Evolutionary conservation across 2,888 invertebrate species (phyloP), one percentile per base, ranked within the genome.

Genomic region (Heliconius cydno): DNA sequence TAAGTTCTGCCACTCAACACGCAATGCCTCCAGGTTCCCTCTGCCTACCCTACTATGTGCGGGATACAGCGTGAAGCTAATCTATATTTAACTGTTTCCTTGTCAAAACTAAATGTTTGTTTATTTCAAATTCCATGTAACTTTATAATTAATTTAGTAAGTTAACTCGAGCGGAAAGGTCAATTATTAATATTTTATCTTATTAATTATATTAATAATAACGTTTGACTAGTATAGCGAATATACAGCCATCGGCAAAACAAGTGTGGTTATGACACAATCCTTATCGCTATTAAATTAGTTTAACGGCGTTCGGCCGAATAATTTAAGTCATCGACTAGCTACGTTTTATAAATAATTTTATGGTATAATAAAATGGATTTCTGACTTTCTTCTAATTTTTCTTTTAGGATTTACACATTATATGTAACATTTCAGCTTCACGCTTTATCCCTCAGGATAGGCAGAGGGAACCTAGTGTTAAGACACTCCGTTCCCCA

Each of bases 121-220:
- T 60, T 76, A 72, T 73, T 63, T 30, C 76, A 38, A 41, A 46
- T 25, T 25, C 60, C 28, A 60, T 78, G 66, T 78, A 60, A 78
- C 34, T 76, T 76, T 63, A 72, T 72, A 72, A 78, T 78, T 76
- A 72, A 78, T 67, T 80, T 73, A 78, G 41, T 71, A 68, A 38
- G 68, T 30, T 28, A 63, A 76, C 79, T 66, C 28, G 38, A 70
- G 22, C 72, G 60, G 75, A 76, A 66, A 78, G 75, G 76, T 79
- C 79, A 63, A 65, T 22, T 75, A 70, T 70, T 73, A 67, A 77
- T 76, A 72, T 76, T 77, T 76, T 75, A 75, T 79, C 74, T 75
- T 41, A 75, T 79, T 75, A 57, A 67, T 72, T 72, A 72, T 78
- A 41, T 74, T 74, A 67, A 28, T 74, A 52, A 19, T 10, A 70